Conservation (phyloP, 2,888 invertebrate genomes). For the Eurytoma californica region DNA sequence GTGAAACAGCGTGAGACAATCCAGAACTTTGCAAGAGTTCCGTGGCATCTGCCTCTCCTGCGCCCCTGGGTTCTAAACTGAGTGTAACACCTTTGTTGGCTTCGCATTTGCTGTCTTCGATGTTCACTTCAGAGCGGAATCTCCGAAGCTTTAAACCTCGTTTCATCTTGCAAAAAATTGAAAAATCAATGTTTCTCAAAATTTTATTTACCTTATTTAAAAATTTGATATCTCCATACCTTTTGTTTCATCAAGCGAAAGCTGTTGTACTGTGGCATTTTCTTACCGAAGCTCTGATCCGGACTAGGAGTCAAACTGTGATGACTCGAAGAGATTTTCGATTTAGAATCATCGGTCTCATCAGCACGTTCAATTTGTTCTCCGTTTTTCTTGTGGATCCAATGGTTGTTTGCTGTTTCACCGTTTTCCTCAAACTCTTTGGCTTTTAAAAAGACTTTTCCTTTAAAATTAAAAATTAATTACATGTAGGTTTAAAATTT, state of each 20-base stretch:
- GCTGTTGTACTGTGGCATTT: slow-evolving; percentile 71
- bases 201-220: too few relatives aligned
- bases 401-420: slow-evolving; percentile 39
- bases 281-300: slow-evolving; percentile 68
- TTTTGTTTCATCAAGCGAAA: slow-evolving; percentile 73
- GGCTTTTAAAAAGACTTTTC: slow-evolving; percentile 45
- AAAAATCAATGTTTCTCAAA: not conserved
- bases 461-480: slow-evolving; percentile 22
- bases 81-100: slow-evolving; percentile 66
- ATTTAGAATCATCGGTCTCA: slow-evolving; percentile 46
- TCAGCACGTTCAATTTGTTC: slow-evolving; percentile 50
- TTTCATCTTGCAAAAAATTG: slow-evolving; percentile 62
- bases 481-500: not conserved
- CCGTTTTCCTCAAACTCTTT: slow-evolving; percentile 51
- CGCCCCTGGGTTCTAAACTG: slow-evolving; percentile 71
- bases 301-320: slow-evolving; percentile 69
- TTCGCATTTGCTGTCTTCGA: slow-evolving; percentile 70
- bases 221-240: slow-evolving; percentile 59
- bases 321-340: slow-evolving; percentile 60
- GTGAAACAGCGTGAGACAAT: slow-evolving; percentile 74
- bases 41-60: slow-evolving; percentile 74
- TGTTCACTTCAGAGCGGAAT: slow-evolving; percentile 74
- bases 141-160: slow-evolving; percentile 72
- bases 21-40: slow-evolving; percentile 73
- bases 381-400: slow-evolving; percentile 50